Percentiles rank a stretch among this genome's conserved stretches.
Evolutionary conservation across 2,888 invertebrate genomes (phyloP).

Genomic region (Caenorhabditis afra): DNA sequence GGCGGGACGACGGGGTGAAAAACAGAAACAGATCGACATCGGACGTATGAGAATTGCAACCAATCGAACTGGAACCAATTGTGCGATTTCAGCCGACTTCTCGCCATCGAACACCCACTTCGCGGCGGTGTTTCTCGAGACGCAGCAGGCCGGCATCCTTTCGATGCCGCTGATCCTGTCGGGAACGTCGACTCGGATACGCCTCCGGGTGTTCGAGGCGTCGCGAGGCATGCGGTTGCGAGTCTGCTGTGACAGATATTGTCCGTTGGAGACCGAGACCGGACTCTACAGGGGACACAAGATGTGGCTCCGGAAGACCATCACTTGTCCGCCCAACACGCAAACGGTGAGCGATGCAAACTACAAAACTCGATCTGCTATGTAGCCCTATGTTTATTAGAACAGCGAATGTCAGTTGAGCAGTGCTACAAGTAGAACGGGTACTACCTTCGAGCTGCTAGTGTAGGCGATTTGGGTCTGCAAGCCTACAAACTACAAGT

Average conservation of each 20-base stretch:
- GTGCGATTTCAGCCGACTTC: conserved; percentile 73
- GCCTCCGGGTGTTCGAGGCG: conserved; percentile 74
- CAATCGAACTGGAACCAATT: background rate
- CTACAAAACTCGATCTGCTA: too few species aligned
- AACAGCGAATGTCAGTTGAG: too few species aligned
- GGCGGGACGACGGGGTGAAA: conserved; percentile 68
- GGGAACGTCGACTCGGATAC: conserved; percentile 46
- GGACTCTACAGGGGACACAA: conserved; percentile 72
- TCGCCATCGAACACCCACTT: conserved; percentile 70
- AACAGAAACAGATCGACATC: conserved; percentile 68
- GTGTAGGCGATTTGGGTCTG: too few species aligned
- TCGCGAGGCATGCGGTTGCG: conserved; percentile 72
- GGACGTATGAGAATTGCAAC: conserved; percentile 68
- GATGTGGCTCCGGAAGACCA: conserved; percentile 69
- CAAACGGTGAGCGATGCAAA: conserved; percentile 66
- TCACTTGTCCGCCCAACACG: conserved; percentile 74
- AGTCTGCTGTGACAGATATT: conserved; percentile 75
- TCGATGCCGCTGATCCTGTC: conserved; percentile 52
- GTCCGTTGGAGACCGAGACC: conserved; percentile 74
- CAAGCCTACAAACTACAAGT: too few species aligned
- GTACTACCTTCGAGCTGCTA: too few species aligned
- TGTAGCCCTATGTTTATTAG: too few species aligned
- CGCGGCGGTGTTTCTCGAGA: conserved; percentile 74
- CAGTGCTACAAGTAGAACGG: too few species aligned
- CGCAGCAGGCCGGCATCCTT: conserved; percentile 73